Base-by-base conservation (phyloP, 2,888 invertebrate genomes). In the Pheosia tremula region DNA sequence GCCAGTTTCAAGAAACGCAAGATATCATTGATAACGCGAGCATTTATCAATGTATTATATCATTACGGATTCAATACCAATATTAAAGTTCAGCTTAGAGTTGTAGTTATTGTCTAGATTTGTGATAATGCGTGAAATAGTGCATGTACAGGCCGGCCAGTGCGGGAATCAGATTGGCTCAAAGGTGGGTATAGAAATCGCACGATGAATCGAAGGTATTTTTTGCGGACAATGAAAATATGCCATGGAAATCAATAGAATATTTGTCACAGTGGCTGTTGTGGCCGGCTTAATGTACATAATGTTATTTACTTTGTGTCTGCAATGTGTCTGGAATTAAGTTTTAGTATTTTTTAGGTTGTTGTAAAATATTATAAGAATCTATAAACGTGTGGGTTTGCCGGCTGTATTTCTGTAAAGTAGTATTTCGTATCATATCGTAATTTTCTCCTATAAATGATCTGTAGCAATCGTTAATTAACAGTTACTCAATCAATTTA, bases 101-200 rank as follows among this genome's bases (percentile, higher is more conserved):
- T 45, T n/a, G 41, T 41, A 47, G n/a, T n/a, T n/a, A n/a, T n/a
- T 47, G 47, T 11, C n/a, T 43, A 43, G 9, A 47, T n/a, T 47
- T 47, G 47, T 45, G 24, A 79, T 73, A 91, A 98, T 98, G 98
- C 96, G 98, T 90, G 98, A 98, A 96, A 98, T 98, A 79, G 98
- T 98, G 64, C 98, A 98, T 86, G 95, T 98, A 62, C 98, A 98
- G 90, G 97, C 97, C 62, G 98, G 98, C 59, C 98, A 98, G 88
- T 98, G 98, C 87, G 98, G 98, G 59, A 98, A 98, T 90, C 98
- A 98, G 91, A 98, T 98, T 83, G 98, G 98, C 74, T 97, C 98
- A 59, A 98, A 98, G 96, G 97, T 97, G 91, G 83, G 24, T 24
- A 24, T 24, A 24, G 24, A 24, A 24, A 24, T 24, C 2, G 24